A percentile compares a stretch with the other conserved stretches of the same genome.
Evolutionary conservation across 2,888 invertebrate species (phyloP).

Genomic region (Eupithecia inturbata): DNA sequence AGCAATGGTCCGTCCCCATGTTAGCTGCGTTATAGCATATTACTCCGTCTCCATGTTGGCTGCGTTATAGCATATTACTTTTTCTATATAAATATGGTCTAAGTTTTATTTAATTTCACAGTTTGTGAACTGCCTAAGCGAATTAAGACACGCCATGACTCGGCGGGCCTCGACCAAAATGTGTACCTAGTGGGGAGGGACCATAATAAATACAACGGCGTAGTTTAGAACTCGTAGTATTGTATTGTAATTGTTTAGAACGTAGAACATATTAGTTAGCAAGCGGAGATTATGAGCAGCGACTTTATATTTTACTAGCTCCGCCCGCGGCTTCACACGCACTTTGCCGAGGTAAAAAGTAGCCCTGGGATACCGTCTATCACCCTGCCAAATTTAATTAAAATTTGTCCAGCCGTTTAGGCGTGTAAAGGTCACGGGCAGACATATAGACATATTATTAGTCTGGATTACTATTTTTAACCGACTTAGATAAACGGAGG

Average conservation of each 20-base stretch:
- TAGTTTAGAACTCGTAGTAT: background rate
- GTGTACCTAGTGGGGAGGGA: background rate
- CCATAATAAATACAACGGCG: background rate
- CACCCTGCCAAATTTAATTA: too few relatives aligned
- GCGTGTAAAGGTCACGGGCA: too few relatives aligned
- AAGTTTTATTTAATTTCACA: background rate
- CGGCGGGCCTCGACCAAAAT: background rate
- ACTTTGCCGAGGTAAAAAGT: too few relatives aligned
- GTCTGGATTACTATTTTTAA: too few relatives aligned
- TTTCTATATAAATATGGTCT: background rate
- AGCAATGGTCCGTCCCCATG: background rate
- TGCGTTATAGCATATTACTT: background rate
- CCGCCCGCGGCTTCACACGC: too few relatives aligned
- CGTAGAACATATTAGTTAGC: background rate
- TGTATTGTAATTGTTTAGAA: background rate
- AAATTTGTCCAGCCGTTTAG: too few relatives aligned
- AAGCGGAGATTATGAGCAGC: too few relatives aligned
- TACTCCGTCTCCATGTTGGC: too few relatives aligned
- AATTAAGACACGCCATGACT: background rate
- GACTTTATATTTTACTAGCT: too few relatives aligned
- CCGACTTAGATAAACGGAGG: too few relatives aligned
- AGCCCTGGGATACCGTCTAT: too few relatives aligned
- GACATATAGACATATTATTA: too few relatives aligned
- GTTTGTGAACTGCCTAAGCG: background rate
- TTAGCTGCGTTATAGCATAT: background rate